Evolutionary conservation across 2,797 vertebrate species (phyloP), one percentile per base, ranked within the genome.

Genomic region (Danio tinwini): DNA sequence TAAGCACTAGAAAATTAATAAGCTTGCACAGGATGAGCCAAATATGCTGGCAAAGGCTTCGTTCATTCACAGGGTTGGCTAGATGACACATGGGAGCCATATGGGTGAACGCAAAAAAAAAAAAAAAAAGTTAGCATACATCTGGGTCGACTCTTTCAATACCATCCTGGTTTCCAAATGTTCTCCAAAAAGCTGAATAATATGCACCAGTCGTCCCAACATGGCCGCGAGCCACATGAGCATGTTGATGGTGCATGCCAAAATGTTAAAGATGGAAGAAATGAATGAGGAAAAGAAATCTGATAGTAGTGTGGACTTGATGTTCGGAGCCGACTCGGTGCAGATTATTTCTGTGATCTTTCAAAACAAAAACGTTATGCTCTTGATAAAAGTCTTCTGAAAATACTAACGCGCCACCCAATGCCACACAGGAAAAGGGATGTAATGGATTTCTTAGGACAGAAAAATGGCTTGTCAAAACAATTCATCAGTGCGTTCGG

Each of bases 51-150:
- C 82, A 79, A 67, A 56, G 42, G 69, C 21, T 53, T 63, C 69
- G 40, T 70, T 74, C 82, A 80, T 83, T 82, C 85, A 82, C 64
- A 76, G 53, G 53, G 61, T 45, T 76, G 39, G 68, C 37, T 47
- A 40, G 53, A 83, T 88, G 88, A 83, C 84, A 86, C 81, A 84
- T 92, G 90, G 74, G 82, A 89, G 84, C 89, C 92, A 93, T 89
- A 91, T 92, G 91, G 87, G 50, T 63, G 81, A 37, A 86, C 55
- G 70, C 58, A 58, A 68, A 47, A 74, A 85, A 85, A 52, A 13
- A 13, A 42, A 52, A n/a, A 29, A 29, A 29, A 29, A 83, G 83
- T 89, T 85, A 70, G 45, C 62, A 82, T 71, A 81, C 78, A 82
- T 88, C 84, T 72, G 77, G 65, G 84, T 70, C 6, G 58, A 55